Percentiles rank a stretch among this genome's conserved stretches.
Evolutionary conservation across 2,113 vertebrate species (phyloP).

Genomic region (Apteryx owenii): DNA sequence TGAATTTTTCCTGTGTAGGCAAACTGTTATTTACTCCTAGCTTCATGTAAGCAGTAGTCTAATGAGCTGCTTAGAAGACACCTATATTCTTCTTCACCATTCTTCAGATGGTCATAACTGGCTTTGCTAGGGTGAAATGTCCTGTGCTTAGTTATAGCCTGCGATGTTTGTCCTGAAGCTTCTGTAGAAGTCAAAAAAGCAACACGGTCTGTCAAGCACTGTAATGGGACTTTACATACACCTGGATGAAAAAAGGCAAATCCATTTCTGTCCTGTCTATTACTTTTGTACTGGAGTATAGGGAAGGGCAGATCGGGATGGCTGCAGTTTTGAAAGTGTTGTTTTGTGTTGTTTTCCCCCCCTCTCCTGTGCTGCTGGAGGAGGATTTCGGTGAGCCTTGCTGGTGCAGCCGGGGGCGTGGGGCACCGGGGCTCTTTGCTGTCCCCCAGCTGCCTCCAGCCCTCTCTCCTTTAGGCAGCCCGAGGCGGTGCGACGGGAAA

Average conservation of each 20-base stretch:
- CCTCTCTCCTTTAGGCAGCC: not conserved
- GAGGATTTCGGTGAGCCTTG: not conserved
- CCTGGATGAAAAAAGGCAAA: not conserved
- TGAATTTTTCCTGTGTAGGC: not conserved
- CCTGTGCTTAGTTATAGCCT: not conserved
- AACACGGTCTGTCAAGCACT: not conserved
- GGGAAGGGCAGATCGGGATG: not conserved
- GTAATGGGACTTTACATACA: not conserved
- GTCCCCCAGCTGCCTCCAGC: not conserved
- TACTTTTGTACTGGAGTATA: not conserved
- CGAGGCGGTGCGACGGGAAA: no score
- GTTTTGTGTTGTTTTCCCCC: not conserved
- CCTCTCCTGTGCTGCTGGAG: not conserved
- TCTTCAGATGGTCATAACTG: not conserved
- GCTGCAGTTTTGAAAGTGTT: not conserved
- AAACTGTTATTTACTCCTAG: not conserved
- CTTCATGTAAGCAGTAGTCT: not conserved
- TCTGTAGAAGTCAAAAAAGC: not conserved
- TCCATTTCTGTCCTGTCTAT: not conserved
- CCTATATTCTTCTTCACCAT: rapidly evolving
- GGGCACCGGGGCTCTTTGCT: not conserved
- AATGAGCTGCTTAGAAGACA: not conserved
- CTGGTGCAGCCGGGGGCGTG: not conserved
- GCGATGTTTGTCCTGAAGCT: not conserved
- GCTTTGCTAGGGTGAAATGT: not conserved